Conservation (phyloP, 2,888 invertebrate species). For the Poecilobothrus nobilitatus region DNA sequence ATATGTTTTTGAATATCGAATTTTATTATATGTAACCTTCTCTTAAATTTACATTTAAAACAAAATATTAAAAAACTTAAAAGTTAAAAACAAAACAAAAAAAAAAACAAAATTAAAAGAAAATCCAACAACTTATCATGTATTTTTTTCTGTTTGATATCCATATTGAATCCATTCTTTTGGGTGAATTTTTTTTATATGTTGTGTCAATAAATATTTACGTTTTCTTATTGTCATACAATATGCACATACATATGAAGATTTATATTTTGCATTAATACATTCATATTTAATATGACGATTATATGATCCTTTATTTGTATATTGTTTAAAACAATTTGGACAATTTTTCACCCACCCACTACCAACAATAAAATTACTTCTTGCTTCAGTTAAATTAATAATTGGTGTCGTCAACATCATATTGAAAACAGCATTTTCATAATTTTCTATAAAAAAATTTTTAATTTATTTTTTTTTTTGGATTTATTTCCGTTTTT, state of each 20-base stretch:
- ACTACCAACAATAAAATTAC: neutral
- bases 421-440: slow-evolving; percentile 27
- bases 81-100: too few species aligned
- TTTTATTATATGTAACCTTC: too few species aligned
- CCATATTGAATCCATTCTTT: neutral
- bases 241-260: slow-evolving; percentile 5
- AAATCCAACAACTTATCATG: too few species aligned
- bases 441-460: slow-evolving; percentile 17
- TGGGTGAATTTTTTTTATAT: slow-evolving; percentile 8
- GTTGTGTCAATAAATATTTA: slow-evolving; percentile 9
- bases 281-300: slow-evolving; percentile 9
- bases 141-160: too few species aligned
- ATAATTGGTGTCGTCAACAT: slow-evolving; percentile 20
- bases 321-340: slow-evolving; percentile 7
- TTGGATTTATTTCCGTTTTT: too few species aligned
- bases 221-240: slow-evolving; percentile 8
- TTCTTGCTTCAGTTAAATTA: neutral
- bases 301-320: slow-evolving; percentile 11
- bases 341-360: neutral
- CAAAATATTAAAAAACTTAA: too few species aligned
- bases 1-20: too few species aligned
- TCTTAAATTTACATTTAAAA: too few species aligned
- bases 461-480: slow-evolving; percentile 18
- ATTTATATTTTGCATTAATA: neutral
- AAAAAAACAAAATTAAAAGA: too few species aligned